Evolutionary conservation across 37 sponge, comb jelly and placozoan genomes (phyloP).

Genomic region (Diacarnus erythraeanus): DNA sequence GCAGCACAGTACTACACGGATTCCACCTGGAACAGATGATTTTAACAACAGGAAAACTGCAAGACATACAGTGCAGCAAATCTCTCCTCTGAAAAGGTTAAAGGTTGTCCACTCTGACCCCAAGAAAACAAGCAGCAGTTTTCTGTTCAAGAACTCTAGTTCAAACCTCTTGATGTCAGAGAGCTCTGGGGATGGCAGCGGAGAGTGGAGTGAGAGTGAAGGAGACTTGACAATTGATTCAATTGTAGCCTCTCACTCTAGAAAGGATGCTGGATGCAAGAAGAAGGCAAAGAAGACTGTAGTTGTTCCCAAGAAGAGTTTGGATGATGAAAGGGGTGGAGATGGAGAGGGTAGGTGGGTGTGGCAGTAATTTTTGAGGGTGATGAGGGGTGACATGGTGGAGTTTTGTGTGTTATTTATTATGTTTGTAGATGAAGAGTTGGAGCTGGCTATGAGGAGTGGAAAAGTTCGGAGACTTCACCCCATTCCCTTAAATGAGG

Average conservation of each 20-base stretch:
- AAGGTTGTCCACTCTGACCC: not conserved
- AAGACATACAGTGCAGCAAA: too few relatives aligned
- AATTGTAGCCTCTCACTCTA: not conserved
- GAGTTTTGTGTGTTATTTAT: not conserved
- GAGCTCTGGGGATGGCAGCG: slow-evolving; percentile 13
- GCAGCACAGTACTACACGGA: not conserved
- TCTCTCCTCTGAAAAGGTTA: not conserved
- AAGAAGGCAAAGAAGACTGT: not conserved
- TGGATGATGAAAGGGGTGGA: not conserved
- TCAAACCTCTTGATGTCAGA: slow-evolving; percentile 10
- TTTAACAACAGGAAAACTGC: too few relatives aligned
- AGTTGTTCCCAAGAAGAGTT: not conserved
- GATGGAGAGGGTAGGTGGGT: not conserved
- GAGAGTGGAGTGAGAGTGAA: slow-evolving; percentile 3
- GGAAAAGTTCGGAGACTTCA: slow-evolving; percentile 56
- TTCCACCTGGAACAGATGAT: not conserved
- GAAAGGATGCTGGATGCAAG: not conserved
- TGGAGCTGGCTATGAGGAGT: slow-evolving; percentile 38
- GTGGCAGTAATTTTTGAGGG: not conserved
- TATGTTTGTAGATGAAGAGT: slow-evolving; percentile 20
- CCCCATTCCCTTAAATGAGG: slow-evolving; percentile 68
- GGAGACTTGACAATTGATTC: not conserved
- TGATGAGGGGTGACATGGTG: not conserved
- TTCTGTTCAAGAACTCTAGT: not conserved
- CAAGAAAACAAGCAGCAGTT: not conserved